Percentiles rank a stretch among this genome's conserved stretches.
These are phyloP conservation scores for Muscidifurax raptorellus DNA, from an alignment of 1,140 invertebrate species.

Conservation along the genomic window DNA sequence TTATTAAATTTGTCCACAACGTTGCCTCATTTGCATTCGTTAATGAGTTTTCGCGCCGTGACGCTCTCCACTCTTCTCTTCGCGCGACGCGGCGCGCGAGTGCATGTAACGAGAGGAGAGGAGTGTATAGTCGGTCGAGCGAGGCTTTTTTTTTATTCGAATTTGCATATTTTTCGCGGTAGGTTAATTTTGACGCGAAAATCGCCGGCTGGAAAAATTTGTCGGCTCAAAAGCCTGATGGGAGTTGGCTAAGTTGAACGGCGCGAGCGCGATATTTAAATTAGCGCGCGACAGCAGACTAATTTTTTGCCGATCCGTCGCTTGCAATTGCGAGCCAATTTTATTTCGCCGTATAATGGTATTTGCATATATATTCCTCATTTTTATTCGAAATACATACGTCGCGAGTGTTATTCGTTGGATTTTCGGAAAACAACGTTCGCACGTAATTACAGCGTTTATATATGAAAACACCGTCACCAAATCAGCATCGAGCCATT, in stretches of 20 bases:
- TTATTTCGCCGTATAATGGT: background rate
- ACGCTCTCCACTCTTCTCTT: background rate
- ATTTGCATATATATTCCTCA: conserved; percentile 15
- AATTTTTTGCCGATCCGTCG: conserved; percentile 31
- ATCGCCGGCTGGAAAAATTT: conserved; percentile 48
- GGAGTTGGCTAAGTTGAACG: conserved; percentile 43
- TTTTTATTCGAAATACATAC: background rate
- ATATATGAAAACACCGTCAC: background rate
- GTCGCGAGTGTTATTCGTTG: background rate
- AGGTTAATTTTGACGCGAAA: conserved; percentile 55
- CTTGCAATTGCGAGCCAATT: background rate
- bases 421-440: background rate
- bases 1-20: conserved; percentile 74
- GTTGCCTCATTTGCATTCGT: conserved; percentile 73
- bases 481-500: background rate
- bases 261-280: conserved; percentile 43
- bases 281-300: conserved; percentile 27
- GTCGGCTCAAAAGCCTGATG: conserved; percentile 30
- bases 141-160: conserved; percentile 49
- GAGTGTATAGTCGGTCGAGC: conserved; percentile 1
- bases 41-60: conserved; percentile 71
- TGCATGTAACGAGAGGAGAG: conserved; percentile 30
- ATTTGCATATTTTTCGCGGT: conserved; percentile 64
- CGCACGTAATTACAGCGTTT: no score
- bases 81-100: background rate